Evolutionary conservation across 1,140 invertebrate genomes (phyloP), one percentile per base, ranked within the genome.

Genomic region (Apis cerana): DNA sequence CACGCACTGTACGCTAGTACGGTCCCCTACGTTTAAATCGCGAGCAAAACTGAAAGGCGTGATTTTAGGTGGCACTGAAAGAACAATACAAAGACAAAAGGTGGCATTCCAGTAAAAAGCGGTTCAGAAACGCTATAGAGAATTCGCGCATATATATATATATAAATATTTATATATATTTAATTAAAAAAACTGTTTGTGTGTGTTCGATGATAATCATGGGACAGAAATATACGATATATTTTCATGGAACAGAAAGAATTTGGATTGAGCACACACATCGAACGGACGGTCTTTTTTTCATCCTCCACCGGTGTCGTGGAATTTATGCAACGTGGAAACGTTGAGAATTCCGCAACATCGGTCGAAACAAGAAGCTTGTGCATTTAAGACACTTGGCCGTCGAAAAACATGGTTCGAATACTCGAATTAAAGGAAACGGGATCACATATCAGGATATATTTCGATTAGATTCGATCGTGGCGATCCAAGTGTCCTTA

Each of bases 1-100:
- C 82, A 96, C 94, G 93, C 96, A 96, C 84, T 96, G 95, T 90
- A 97, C 94, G 90, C 96, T 96, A 89, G 96, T 96, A 90, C 96
- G 94, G 90, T 96, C 95, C 69, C 95, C 96, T 92, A 95, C 94
- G 92, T 95, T 94, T 94, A 95, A 93, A 93, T 94, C 94, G 91
- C 94, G 93, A 89, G 95, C 94, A 93, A 96, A 96, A 88, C 92
- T 94, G 93, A 96, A 96, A 88, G 95, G 95, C 89, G 95, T 95
- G 91, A 96, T 96, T 92, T 95, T 95, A 88, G 96, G 96, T 89
- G 95, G 95, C 89, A 96, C 96, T 96, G 94, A 90, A 95, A 91
- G 89, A 92, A 92, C 89, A 93, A 93, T 88, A 93, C 76, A 87
- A 77, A 81, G 82, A 85, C 82, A 85, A 85, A 33, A 84, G 82